phyloP scores from a whole-genome alignment of 2,888 invertebrate genomes.

The Drosophila meridiana region DNA sequence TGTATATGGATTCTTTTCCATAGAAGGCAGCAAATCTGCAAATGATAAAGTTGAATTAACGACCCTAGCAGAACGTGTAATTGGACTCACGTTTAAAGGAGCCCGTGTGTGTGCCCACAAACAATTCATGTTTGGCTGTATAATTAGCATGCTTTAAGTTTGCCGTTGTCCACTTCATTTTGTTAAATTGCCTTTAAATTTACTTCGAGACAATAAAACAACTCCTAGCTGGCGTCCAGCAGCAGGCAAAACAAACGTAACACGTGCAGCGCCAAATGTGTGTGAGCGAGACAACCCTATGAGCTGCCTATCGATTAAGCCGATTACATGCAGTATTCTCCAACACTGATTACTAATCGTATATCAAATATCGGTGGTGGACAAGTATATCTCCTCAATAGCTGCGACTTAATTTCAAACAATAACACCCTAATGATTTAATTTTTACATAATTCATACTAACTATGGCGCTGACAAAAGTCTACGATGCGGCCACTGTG shows the following conservation, averaged over 20 bases:
- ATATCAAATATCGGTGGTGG: background rate
- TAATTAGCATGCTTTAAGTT: constrained; percentile 83
- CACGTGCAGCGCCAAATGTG: constrained; percentile 58
- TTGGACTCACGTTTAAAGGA: constrained; percentile 83
- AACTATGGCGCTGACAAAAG: constrained; percentile 77
- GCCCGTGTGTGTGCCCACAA: constrained; percentile 85
- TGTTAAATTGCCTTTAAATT: constrained; percentile 25
- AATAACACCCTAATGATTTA: background rate
- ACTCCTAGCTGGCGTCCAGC: constrained; percentile 3
- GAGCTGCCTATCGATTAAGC: background rate
- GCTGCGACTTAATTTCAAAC: constrained; percentile 10
- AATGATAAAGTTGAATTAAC: background rate
- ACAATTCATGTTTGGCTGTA: constrained; percentile 83
- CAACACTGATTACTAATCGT: background rate
- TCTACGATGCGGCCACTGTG: constrained; percentile 86
- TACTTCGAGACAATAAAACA: constrained; percentile 20
- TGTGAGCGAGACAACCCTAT: constrained; percentile 22
- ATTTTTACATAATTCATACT: constrained; percentile 47
- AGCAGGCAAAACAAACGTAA: constrained; percentile 55
- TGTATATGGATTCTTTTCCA: constrained; percentile 80
- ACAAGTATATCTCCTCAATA: constrained; percentile 4
- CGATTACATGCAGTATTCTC: background rate
- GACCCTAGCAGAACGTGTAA: background rate
- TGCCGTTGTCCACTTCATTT: constrained; percentile 85
- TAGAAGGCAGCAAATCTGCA: constrained; percentile 75